Conservation (phyloP, 1,140 invertebrate genomes). For the Asobara japonica region DNA sequence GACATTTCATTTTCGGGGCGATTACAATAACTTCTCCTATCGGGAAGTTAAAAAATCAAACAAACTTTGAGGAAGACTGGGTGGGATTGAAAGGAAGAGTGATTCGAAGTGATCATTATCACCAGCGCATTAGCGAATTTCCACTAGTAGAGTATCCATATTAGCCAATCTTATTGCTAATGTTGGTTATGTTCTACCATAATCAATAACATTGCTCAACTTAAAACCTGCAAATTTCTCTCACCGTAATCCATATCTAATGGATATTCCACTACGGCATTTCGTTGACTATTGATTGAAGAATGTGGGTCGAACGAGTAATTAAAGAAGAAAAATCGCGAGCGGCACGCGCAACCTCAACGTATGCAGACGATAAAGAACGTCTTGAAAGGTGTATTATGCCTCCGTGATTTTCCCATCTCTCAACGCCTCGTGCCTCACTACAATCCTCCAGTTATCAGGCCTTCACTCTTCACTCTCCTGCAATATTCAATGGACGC, state of each 20-base stretch:
- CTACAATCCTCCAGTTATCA: conserved; percentile 19
- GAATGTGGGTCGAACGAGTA: conserved; percentile 22
- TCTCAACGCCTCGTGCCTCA: conserved; percentile 26
- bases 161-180: too few species aligned
- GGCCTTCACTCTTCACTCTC: neutral
- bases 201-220: too few species aligned
- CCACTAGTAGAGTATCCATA: too few species aligned
- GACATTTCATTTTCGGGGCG: too few species aligned
- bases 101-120: too few species aligned
- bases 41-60: too few species aligned
- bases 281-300: neutral
- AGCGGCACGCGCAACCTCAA: conserved; percentile 21
- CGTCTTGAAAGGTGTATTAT: conserved; percentile 12
- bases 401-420: conserved; percentile 20
- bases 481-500: neutral
- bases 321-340: conserved; percentile 16
- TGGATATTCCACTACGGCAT: conserved; percentile 6
- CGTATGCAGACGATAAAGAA: neutral
- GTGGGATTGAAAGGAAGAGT: too few species aligned
- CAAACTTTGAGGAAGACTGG: too few species aligned
- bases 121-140: too few species aligned
- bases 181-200: too few species aligned
- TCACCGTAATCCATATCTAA: neutral
- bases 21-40: too few species aligned
- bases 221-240: too few species aligned